phyloP scores from a whole-genome alignment of 2,888 invertebrate genomes.

The Lasioglossum marginatum region DNA sequence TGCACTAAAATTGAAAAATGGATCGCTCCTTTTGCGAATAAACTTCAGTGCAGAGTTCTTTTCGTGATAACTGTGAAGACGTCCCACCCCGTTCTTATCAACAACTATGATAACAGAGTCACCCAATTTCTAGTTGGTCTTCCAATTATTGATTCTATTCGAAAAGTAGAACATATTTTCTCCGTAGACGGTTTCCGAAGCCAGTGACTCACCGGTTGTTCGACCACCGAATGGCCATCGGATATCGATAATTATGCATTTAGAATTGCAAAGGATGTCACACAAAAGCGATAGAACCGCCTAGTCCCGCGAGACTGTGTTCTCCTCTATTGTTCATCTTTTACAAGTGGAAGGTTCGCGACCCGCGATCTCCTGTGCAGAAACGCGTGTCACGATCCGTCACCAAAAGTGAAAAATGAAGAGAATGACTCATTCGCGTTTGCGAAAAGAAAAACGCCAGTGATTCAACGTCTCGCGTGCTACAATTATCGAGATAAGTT shows the following conservation, averaged over 20 bases:
- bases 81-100: not conserved
- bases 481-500: constrained; percentile 40
- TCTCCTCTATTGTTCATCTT: not conserved
- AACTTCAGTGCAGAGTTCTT: not conserved
- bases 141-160: not conserved
- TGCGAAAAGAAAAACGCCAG: constrained; percentile 62
- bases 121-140: not conserved
- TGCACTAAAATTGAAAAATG: no score
- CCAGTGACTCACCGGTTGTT: not conserved
- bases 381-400: constrained; percentile 33
- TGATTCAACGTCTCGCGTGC: constrained; percentile 79
- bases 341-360: constrained; percentile 36
- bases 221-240: not conserved
- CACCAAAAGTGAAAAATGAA: not conserved
- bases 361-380: constrained; percentile 34
- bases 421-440: constrained; percentile 59
- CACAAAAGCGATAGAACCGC: not conserved
- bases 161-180: not conserved
- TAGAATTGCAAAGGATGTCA: not conserved
- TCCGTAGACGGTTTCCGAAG: not conserved
- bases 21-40: not conserved
- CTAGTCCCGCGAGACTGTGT: not conserved
- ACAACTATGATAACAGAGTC: not conserved
- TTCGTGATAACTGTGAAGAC: not conserved
- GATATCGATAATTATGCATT: not conserved